Evolutionary conservation across 2,888 invertebrate genomes (phyloP).

Genomic region (Napeogenes inachia): DNA sequence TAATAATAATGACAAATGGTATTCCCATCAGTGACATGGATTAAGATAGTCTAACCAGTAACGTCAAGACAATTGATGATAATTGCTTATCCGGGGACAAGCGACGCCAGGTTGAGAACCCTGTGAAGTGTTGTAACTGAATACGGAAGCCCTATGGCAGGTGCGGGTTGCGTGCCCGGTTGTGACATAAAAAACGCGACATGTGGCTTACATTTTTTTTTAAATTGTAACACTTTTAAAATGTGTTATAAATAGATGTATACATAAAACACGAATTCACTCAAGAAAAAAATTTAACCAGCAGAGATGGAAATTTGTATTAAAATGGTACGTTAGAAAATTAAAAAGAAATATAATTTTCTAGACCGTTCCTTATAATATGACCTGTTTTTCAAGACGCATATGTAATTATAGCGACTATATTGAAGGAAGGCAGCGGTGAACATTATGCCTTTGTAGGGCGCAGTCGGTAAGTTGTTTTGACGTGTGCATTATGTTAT

Average conservation of each 20-base stretch:
- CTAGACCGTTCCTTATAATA: conserved; percentile 2
- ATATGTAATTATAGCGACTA: conserved; percentile 3
- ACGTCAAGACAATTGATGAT: background rate
- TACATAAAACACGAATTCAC: no score
- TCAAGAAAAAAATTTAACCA: background rate
- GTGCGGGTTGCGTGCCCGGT: conserved; percentile 32
- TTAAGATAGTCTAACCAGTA: background rate
- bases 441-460: conserved; percentile 13
- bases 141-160: conserved; percentile 37
- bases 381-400: conserved; percentile 3
- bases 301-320: no score
- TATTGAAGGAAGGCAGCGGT: conserved; percentile 4
- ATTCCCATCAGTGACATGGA: background rate
- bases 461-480: background rate
- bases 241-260: background rate
- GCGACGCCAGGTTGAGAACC: conserved; percentile 30
- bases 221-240: background rate
- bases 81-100: conserved; percentile 29
- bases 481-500: conserved; percentile 5
- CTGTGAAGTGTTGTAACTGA: conserved; percentile 37
- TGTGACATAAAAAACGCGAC: conserved; percentile 5
- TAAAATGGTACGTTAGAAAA: no score
- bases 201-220: conserved; percentile 1
- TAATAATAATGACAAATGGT: background rate
- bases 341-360: no score